Evolutionary conservation across 2,888 invertebrate genomes (phyloP), one percentile per base, ranked within the genome.

Genomic region (Ornithoptera alexandrae): DNA sequence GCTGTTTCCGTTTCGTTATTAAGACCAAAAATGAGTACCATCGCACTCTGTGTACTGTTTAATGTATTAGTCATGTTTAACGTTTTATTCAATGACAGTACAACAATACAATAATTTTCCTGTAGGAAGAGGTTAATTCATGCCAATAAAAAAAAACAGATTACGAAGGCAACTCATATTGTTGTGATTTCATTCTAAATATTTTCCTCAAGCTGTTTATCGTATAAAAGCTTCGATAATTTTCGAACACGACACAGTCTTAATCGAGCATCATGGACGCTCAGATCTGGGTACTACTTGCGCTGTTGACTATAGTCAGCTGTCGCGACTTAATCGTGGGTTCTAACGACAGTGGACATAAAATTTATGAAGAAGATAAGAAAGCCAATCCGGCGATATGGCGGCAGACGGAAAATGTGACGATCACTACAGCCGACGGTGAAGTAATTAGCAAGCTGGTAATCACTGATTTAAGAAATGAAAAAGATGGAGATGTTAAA

Each of bases 361-460:
- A 83, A 70, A 81, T 91, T 58, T 89, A 80, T 72, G 84, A 90
- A 18, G 84, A 86, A 72, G 82, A 81, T 65, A 73, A 81, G 60
- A 80, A 85, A 74, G 91, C 90, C 0, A 86, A 80, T 56, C 91
- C 91, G 12, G 82, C 88, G 0, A 80, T 90, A 65, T 90, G 89
- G 89, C 81, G 78, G 71, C 89, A 86, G 74, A 72, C 67, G 0
- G 78, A 85, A 67, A 86, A 83, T 58, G 70, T 90, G 0, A 87
- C 88, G 1, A 77, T 91, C 12, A 82, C 81, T 62, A 80, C 84
- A 1, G 80, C 81, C 1, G 79, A 81, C 4, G 77, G 78, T 30
- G 86, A 89, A 75, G 76, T 86, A 24, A 92, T 92, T 62, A 85
- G 83, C 61, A 74, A 78, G 58, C 77, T 92, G 10, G 76, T 81